Conservation (phyloP, 2,797 vertebrate genomes). For the Pseudochirops corinnae region DNA sequence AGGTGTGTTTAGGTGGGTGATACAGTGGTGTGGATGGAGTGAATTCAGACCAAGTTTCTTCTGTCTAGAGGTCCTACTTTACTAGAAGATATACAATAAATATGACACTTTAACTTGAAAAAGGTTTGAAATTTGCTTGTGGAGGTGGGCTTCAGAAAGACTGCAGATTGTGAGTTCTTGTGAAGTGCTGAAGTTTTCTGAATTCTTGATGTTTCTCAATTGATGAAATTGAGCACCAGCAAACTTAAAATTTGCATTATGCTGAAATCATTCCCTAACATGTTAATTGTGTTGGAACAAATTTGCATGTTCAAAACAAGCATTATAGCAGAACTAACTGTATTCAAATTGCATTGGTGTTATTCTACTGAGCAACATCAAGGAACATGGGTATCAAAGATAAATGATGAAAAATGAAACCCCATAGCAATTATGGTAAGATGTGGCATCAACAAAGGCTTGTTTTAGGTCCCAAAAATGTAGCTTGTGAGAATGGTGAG, state of each 20-base stretch:
- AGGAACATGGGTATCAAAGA: neutral
- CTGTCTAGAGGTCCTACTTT: neutral
- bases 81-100: neutral
- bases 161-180: neutral
- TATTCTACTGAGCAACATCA: neutral
- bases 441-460: neutral
- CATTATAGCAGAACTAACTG: neutral
- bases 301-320: neutral
- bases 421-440: neutral
- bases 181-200: neutral
- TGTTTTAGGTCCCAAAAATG: neutral
- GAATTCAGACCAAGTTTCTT: neutral
- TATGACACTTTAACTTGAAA: neutral
- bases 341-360: neutral
- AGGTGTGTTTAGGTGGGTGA: neutral
- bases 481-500: neutral
- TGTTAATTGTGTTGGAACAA: neutral
- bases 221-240: neutral
- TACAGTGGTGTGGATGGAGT: neutral
- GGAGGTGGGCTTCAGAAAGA: neutral
- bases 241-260: slow-evolving; percentile 1
- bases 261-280: neutral
- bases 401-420: neutral
- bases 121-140: neutral
- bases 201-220: neutral